Evolutionary conservation across 1,140 invertebrate genomes (phyloP).

Genomic region (Drosophila sechellia): DNA sequence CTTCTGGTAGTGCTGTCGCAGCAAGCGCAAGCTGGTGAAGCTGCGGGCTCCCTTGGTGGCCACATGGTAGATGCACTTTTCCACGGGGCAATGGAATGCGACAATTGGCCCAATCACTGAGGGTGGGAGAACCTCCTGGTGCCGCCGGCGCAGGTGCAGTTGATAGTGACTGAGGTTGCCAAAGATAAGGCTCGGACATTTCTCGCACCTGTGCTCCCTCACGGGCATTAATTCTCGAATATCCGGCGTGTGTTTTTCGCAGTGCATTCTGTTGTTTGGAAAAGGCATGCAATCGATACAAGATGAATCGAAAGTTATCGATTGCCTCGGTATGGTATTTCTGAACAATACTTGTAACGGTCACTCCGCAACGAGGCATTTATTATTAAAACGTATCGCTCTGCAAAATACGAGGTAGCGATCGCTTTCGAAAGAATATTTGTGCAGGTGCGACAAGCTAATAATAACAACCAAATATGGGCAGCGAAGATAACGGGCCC

Average conservation of each 20-base stretch:
- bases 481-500: conserved; percentile 9
- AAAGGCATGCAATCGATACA: background rate
- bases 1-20: conserved; percentile 87
- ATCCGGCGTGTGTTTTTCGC: conserved; percentile 50
- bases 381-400: conserved; percentile 28
- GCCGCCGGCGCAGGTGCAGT: conserved; percentile 53
- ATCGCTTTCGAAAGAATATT: conserved; percentile 23
- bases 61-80: conserved; percentile 52
- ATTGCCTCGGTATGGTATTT: background rate
- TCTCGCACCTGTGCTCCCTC: conserved; percentile 54
- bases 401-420: conserved; percentile 27
- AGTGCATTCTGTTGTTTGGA: background rate
- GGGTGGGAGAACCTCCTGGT: conserved; percentile 27
- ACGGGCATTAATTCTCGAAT: conserved; percentile 52
- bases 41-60: conserved; percentile 17
- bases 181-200: conserved; percentile 52
- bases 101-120: background rate
- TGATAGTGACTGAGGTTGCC: conserved; percentile 64
- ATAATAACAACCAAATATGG: conserved; percentile 32
- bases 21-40: conserved; percentile 76
- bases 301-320: background rate
- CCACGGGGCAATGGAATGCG: conserved; percentile 57
- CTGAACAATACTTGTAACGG: background rate
- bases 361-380: conserved; percentile 8
- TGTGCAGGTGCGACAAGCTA: conserved; percentile 22